Evolutionary conservation across 2,888 invertebrate genomes (phyloP), one percentile per base, ranked within the genome.

Genomic region (Pteria penguin): DNA sequence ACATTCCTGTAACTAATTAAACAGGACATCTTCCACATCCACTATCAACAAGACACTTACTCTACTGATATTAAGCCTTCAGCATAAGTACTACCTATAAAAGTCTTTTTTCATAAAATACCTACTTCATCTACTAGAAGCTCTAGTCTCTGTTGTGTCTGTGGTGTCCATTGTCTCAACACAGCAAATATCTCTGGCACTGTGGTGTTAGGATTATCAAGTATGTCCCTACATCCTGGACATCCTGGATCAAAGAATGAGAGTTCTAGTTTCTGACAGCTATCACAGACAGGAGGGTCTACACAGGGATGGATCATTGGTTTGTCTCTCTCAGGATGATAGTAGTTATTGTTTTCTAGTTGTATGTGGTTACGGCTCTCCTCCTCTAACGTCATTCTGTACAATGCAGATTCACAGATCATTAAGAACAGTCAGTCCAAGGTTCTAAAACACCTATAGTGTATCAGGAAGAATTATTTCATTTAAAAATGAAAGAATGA

Each of bases 81-180:
- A n/a, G n/a, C n/a, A n/a, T n/a, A n/a, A n/a, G n/a, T n/a, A n/a
- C n/a, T n/a, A n/a, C n/a, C n/a, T n/a, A n/a, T n/a, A n/a, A n/a
- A n/a, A n/a, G n/a, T n/a, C n/a, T n/a, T n/a, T n/a, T n/a, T n/a
- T 22, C 57, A 22, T 18, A 45, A 45, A 73, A n/a, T n/a, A n/a
- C 80, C 80, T 79, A 93, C 93, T 91, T 93, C 92, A 72, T 90
- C 84, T 2, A 93, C 89, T 32, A 93, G 82, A 18, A 91, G 79
- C 73, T 92, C 91, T 65, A 93, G 86, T 66, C 91, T 92, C 57
- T 91, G 91, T 83, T 93, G 93, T 45, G 92, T 93, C 77, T 93
- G 91, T n/a, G 93, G 93, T 32, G 93, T 92, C 93, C 93, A 93
- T 85, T 93, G 93, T 52, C 93, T 84, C 76, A 93, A 82, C 52